Conservation (phyloP, 2,113 vertebrate genomes). For the Gadus chalcogrammus region DNA sequence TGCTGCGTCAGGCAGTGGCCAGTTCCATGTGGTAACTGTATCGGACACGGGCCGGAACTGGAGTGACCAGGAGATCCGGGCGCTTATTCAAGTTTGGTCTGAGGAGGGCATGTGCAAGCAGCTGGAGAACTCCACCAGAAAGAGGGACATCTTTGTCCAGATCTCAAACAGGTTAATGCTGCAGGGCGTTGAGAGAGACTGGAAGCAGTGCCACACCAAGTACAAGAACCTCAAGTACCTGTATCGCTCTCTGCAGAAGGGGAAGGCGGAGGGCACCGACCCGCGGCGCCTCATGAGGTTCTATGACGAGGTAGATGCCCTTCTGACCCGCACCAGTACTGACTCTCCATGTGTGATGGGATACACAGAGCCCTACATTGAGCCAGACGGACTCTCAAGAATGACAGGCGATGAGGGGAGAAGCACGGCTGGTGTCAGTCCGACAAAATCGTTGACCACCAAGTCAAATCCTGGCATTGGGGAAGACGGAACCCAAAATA, state of each 20-base stretch:
- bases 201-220: constrained; percentile 87
- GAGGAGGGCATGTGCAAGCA: constrained; percentile 80
- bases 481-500: not conserved
- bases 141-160: constrained; percentile 87
- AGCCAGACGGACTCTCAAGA: not conserved
- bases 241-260: constrained; percentile 81
- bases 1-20: constrained; percentile 46
- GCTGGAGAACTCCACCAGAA: constrained; percentile 83
- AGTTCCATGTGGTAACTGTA: constrained; percentile 78
- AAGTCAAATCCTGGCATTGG: not conserved
- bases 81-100: constrained; percentile 79
- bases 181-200: constrained; percentile 82
- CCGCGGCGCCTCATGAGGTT: constrained; percentile 79
- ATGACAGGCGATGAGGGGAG: constrained; percentile 35
- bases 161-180: constrained; percentile 79
- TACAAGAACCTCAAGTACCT: constrained; percentile 90
- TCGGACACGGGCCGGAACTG: constrained; percentile 81
- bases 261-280: constrained; percentile 71
- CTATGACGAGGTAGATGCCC: constrained; percentile 83
- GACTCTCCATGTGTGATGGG: constrained; percentile 11
- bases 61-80: constrained; percentile 84
- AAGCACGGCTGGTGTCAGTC: not conserved
- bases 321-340: constrained; percentile 65
- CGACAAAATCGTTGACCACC: constrained; percentile 6
- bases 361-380: constrained; percentile 17